Evolutionary conservation across 2,888 invertebrate species (phyloP), one percentile per base, ranked within the genome.

Genomic region (Diaphora mendica): DNA sequence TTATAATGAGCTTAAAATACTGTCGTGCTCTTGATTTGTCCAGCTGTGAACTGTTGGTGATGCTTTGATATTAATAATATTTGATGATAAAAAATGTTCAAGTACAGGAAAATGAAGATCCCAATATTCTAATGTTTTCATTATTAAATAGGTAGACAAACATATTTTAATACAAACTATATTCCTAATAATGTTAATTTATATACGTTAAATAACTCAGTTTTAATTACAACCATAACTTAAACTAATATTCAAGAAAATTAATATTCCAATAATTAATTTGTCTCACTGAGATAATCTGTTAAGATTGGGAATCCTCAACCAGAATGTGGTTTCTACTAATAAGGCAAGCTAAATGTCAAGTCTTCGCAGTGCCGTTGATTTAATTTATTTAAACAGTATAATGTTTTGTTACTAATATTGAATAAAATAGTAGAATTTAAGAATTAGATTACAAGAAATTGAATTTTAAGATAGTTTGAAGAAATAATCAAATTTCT

Each of bases 261-360:
- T 82, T 72, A 74, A 82, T 81, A 69, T 72, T 70, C 67, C 59
- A 67, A 71, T 78, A 77, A 83, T 82, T 76, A 76, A 74, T 79
- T 71, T 71, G 71, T 74, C 76, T 73, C 51, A 74, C 75, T 70
- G 65, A 79, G 75, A 74, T 79, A 62, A 75, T 71, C 72, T 64
- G 70, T 68, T 77, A 26, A 74, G 82, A 83, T 82, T 83, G 44
- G 66, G 70, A 67, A 73, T 74, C 73, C 74, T 79, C 68, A 70
- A 72, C 81, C 66, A 73, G 44, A 76, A 81, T 71, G 72, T 73
- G 73, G 74, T 65, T 70, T 83, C 73, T 64, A 73, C 75, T 69
- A 74, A 68, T 78, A 81, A 35, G 78, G 79, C 44, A 65, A 35
- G 67, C 68, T 42, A 71, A 81, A 79, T 76, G 74, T 70, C 65